Evolutionary conservation across 2,888 invertebrate species (phyloP), one percentile per base, ranked within the genome.

Genomic region (Invenusta paracnida): DNA sequence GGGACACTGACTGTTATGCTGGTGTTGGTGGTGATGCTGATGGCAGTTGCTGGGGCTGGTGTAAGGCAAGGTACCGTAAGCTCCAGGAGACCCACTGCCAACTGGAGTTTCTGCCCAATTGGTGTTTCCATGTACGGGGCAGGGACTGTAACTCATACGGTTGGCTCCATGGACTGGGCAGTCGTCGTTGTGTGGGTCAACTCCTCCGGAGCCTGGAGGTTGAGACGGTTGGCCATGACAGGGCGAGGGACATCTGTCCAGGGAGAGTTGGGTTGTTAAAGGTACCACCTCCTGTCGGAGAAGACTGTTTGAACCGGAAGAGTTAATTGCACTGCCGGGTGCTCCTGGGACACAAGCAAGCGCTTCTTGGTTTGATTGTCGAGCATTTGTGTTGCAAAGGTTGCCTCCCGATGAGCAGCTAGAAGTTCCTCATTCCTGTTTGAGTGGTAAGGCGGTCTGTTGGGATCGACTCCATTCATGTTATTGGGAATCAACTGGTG

Each of bases 341-440:
- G 11, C 73, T 13, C 11, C 17, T 5, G 5, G 73, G 73, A 73
- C 5, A 73, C 23, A n/a, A 73, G 25, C 2, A 73, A 23, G 73
- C 25, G 73, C 73, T 73, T 73, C 73, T 73, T 73, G 73, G 73
- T 23, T n/a, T 73, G 73, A 73, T 73, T 73, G 73, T 73, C 73
- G 73, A 73, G 73, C 73, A 73, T 73, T 23, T 73, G 73, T 13
- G 73, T 13, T n/a, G 73, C 73, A 73, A 73, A 73, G 27, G 23
- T 73, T 73, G 27, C 73, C 2, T 73, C 73, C 5, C 73, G 73
- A 73, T 73, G 17, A 23, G 73, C 23, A 73, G 5, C 23, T 13
- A 73, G 73, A 5, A 23, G 11, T 73, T 73, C 73, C 5, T 73
- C 73, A n/a, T 5, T 73, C 23, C 25, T 5, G 23, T 23, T 23